Conservation (phyloP, 2,113 vertebrate species). For the Hassar affinis region DNA sequence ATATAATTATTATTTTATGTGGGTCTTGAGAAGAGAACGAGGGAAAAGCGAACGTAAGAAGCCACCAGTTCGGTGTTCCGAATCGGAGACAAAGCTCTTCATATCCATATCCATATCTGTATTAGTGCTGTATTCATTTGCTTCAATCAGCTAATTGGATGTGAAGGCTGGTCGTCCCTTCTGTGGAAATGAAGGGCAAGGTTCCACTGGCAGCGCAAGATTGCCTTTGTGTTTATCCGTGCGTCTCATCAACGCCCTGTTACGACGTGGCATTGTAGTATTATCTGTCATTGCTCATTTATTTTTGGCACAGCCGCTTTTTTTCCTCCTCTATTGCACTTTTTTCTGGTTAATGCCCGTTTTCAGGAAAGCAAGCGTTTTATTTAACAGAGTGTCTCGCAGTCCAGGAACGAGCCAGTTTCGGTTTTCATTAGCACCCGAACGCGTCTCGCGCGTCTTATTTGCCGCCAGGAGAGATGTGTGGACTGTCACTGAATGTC, state of each 20-base stretch:
- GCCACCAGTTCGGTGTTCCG: constrained; percentile 64
- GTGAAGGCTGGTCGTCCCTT: constrained; percentile 67
- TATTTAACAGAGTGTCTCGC: not conserved
- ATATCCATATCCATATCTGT: constrained; percentile 48
- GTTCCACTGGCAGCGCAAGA: constrained; percentile 59
- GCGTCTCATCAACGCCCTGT: constrained; percentile 34
- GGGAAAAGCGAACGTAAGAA: constrained; percentile 42
- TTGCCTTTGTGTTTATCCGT: constrained; percentile 58
- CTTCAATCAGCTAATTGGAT: constrained; percentile 76
- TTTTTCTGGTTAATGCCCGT: not conserved
- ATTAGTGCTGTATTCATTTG: constrained; percentile 71
- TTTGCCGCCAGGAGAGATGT: constrained; percentile 53
- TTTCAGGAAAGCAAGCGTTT: constrained; percentile 15
- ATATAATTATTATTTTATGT: not conserved
- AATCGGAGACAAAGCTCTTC: constrained; percentile 61
- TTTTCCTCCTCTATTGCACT: not conserved
- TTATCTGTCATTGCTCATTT: constrained; percentile 27
- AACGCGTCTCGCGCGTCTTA: constrained; percentile 3
- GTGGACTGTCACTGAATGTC: constrained; percentile 73
- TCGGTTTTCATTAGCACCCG: not conserved
- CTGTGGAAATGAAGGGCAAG: constrained; percentile 68
- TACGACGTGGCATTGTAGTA: constrained; percentile 28
- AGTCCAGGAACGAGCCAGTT: not conserved
- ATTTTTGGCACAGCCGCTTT: not conserved
- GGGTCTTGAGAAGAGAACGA: not conserved